Evolutionary conservation across 2,797 vertebrate species (phyloP).

Genomic region (Lacerta viridis): DNA sequence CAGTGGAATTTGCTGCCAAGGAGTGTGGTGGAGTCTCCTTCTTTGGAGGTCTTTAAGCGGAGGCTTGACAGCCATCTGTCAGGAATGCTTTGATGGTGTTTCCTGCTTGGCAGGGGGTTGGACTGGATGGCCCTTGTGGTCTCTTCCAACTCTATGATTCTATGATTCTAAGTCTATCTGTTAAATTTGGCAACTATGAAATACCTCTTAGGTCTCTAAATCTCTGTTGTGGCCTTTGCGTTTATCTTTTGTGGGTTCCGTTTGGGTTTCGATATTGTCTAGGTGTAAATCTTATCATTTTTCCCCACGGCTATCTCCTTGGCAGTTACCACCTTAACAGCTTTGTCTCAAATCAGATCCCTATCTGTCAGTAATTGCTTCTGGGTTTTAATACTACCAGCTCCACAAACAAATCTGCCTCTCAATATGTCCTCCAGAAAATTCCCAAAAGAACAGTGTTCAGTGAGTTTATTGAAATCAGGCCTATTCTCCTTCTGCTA

Average conservation of each 20-base stretch:
- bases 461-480: neutral
- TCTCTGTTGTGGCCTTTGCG: neutral
- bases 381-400: neutral
- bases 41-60: too few relatives aligned
- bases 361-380: neutral
- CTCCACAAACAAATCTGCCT: neutral
- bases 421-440: neutral
- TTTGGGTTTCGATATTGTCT: neutral
- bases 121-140: too few relatives aligned
- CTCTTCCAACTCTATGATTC: too few relatives aligned
- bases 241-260: neutral
- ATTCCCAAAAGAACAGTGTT: neutral
- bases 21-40: too few relatives aligned
- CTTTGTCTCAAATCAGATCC: neutral
- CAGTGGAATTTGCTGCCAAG: too few relatives aligned
- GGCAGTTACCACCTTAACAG: neutral
- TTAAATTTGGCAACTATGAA: too few relatives aligned
- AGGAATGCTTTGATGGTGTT: too few relatives aligned
- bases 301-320: neutral
- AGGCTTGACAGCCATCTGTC: too few relatives aligned
- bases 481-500: neutral
- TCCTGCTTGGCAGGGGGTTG: too few relatives aligned
- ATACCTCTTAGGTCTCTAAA: neutral
- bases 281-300: neutral
- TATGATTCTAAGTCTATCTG: too few relatives aligned